A percentile compares a stretch with the other conserved stretches of the same genome.
These are phyloP conservation scores for Leptinotarsa defecta DNA, from an alignment of 1,140 invertebrate species.

Conservation along the genomic window DNA sequence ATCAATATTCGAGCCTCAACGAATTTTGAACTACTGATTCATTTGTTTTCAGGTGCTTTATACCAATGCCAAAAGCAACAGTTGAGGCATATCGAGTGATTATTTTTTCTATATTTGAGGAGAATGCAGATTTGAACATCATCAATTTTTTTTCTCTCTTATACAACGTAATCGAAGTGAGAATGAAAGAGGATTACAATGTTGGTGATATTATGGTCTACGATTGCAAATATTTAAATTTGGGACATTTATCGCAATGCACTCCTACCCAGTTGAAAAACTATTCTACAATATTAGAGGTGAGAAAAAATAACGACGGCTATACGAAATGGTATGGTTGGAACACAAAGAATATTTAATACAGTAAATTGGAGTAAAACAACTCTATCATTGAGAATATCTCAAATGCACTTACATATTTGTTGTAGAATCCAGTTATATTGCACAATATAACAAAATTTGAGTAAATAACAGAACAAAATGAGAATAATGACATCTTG, in stretches of 20 bases:
- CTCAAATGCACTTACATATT: no score
- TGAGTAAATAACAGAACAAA: no score
- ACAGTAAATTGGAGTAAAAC: no score
- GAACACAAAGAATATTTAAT: no score
- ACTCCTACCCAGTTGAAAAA: constrained; percentile 30
- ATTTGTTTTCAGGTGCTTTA: constrained; percentile 27
- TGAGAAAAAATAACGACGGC: neutral
- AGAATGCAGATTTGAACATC: constrained; percentile 32
- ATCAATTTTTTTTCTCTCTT: constrained; percentile 32
- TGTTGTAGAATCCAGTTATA: no score
- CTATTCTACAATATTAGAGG: constrained; percentile 34
- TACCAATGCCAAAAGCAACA: constrained; percentile 37
- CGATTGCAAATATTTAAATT: constrained; percentile 33
- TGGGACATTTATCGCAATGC: constrained; percentile 35
- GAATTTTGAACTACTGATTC: neutral
- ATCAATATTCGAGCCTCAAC: no score
- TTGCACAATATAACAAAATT: no score
- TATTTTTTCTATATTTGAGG: constrained; percentile 26
- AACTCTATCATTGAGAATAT: no score
- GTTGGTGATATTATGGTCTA: constrained; percentile 35
- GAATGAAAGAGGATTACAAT: constrained; percentile 37
- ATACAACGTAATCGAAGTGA: constrained; percentile 36
- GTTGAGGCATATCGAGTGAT: constrained; percentile 30
- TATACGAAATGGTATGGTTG: no score
- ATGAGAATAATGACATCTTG: no score